Evolutionary conservation across 1,140 invertebrate species (phyloP).

Genomic region (Chironomus striatipennis): DNA sequence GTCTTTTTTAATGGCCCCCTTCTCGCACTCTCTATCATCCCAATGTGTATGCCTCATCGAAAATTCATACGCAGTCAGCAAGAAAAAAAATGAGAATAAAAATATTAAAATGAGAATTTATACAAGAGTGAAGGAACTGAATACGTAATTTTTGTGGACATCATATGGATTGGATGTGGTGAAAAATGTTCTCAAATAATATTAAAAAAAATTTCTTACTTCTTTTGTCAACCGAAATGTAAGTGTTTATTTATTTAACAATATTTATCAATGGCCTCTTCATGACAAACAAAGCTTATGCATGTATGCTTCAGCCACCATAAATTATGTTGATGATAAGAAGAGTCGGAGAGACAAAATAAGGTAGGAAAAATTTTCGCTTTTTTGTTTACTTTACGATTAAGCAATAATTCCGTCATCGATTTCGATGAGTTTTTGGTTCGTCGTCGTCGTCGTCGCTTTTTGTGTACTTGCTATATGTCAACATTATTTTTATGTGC

Average conservation of each 20-base stretch:
- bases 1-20: neutral
- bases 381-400: neutral
- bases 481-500: neutral
- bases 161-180: no score
- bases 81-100: neutral
- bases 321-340: neutral
- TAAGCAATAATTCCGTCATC: slow-evolving; percentile 3
- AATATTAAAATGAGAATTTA: slow-evolving; percentile 15
- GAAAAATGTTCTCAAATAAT: no score
- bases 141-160: neutral
- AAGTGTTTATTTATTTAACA: no score
- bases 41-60: neutral
- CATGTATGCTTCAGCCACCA: neutral
- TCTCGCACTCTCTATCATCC: neutral
- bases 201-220: no score
- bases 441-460: neutral
- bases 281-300: no score
- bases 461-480: neutral
- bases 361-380: neutral
- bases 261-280: no score
- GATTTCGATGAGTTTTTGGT: neutral
- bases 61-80: slow-evolving; percentile 7
- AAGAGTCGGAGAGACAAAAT: neutral
- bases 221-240: no score
- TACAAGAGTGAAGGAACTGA: slow-evolving; percentile 5